Evolutionary conservation across 2,113 vertebrate genomes (phyloP).

Genomic region (Eulemur macaco): DNA sequence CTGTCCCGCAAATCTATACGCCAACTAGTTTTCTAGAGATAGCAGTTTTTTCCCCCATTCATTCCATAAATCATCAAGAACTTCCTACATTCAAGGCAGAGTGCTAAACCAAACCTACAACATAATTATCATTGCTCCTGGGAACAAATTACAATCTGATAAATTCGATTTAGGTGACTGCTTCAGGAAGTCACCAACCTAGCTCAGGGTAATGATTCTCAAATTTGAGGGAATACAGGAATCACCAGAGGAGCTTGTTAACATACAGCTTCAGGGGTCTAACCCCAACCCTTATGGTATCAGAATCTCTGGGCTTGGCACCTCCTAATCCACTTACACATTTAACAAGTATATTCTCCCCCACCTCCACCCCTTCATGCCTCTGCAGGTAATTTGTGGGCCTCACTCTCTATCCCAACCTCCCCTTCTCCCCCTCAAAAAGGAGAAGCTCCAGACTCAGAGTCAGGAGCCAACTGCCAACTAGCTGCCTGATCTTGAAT

Average conservation of each 20-base stretch:
- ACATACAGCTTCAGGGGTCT: neutral
- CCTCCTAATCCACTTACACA: neutral
- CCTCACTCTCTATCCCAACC: neutral
- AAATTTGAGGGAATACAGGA: neutral
- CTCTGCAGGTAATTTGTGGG: neutral
- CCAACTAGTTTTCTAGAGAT: neutral
- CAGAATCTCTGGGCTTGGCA: neutral
- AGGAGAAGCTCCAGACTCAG: neutral
- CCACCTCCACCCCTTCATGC: neutral
- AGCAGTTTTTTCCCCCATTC: neutral
- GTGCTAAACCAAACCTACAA: neutral
- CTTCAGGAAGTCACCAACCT: neutral
- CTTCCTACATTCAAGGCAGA: neutral
- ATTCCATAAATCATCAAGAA: neutral
- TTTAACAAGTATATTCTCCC: neutral
- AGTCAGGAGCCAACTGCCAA: neutral
- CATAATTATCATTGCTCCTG: neutral
- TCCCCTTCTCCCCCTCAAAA: accelerated
- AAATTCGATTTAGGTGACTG: neutral
- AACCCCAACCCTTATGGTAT: neutral
- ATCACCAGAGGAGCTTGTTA: neutral
- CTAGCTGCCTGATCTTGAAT: neutral
- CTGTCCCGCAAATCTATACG: neutral
- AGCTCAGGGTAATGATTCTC: neutral
- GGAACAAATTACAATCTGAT: neutral